Percentiles rank a stretch among this genome's conserved stretches.
Conservation (phyloP, 1,140 invertebrate genomes). For the Drosophila saltans region DNA sequence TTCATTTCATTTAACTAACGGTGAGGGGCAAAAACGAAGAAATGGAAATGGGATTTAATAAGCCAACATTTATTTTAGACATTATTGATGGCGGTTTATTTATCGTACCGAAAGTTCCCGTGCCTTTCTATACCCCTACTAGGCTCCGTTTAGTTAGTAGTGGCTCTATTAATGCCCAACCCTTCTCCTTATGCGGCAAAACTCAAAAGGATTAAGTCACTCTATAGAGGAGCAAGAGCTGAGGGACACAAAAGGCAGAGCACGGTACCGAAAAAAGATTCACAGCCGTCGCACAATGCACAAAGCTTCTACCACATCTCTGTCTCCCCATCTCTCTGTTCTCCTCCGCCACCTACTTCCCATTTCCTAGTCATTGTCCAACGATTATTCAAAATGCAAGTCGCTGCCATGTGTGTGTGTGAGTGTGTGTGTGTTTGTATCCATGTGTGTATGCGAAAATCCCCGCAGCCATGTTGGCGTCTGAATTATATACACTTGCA, state of each 20-base stretch:
- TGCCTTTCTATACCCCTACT: neutral
- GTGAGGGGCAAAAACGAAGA: constrained; percentile 46
- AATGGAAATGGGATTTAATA: constrained; percentile 78
- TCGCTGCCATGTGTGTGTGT: constrained; percentile 50
- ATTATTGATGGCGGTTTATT: constrained; percentile 77
- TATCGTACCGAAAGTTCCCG: constrained; percentile 35
- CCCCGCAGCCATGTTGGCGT: constrained; percentile 77
- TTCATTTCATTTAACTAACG: constrained; percentile 76
- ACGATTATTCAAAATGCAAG: constrained; percentile 79
- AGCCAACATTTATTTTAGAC: constrained; percentile 79
- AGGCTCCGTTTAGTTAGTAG: constrained; percentile 19
- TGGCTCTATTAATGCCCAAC: constrained; percentile 59
- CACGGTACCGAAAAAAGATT: constrained; percentile 59
- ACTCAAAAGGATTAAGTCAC: constrained; percentile 79
- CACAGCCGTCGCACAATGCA: constrained; percentile 70
- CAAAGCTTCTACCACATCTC: constrained; percentile 53
- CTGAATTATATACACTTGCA: constrained; percentile 37
- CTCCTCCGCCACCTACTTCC: neutral
- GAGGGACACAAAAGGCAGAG: constrained; percentile 45
- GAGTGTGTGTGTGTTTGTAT: constrained; percentile 20
- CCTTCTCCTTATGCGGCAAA: constrained; percentile 73
- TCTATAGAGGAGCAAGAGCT: constrained; percentile 8
- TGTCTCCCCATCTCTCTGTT: neutral
- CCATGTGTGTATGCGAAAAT: constrained; percentile 54
- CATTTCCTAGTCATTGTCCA: constrained; percentile 32